Conservation (phyloP, 2,888 invertebrate species). For the Cyclophora albipunctata region DNA sequence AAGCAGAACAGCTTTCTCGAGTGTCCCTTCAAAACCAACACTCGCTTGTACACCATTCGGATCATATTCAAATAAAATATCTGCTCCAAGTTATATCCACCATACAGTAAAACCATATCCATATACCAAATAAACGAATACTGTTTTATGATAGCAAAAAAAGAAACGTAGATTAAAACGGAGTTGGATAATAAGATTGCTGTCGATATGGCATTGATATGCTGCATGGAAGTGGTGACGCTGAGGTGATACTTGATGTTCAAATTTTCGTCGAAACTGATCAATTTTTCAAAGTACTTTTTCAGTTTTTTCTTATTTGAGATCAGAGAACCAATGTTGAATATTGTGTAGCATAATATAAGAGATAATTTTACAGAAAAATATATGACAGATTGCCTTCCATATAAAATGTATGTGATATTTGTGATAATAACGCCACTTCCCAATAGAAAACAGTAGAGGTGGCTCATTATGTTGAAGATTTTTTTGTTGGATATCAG, state of each 20-base stretch:
- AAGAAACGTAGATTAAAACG: too few relatives aligned
- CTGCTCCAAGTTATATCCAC: too few relatives aligned
- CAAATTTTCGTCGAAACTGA: conserved; percentile 33
- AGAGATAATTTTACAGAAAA: too few relatives aligned
- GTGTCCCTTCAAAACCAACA: too few relatives aligned
- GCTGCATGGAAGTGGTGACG: conserved; percentile 17
- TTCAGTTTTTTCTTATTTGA: conserved; percentile 25
- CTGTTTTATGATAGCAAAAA: too few relatives aligned
- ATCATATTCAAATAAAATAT: too few relatives aligned
- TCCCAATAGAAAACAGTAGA: conserved; percentile 1
- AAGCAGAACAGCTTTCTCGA: too few relatives aligned
- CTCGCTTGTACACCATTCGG: too few relatives aligned
- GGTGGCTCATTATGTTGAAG: conserved; percentile 10
- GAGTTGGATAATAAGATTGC: too few relatives aligned
- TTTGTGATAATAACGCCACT: conserved; percentile 1
- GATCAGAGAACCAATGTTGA: conserved; percentile 26
- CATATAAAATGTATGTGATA: conserved; percentile 26
- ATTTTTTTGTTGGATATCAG: background rate
- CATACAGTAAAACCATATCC: too few relatives aligned
- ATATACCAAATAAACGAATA: too few relatives aligned
- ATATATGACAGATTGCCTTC: conserved; percentile 18
- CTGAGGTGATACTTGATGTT: conserved; percentile 32
- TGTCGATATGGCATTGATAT: conserved; percentile 13
- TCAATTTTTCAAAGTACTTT: conserved; percentile 29
- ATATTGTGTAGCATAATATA: conserved; percentile 27